Conservation (phyloP, 2,888 invertebrate genomes). For the Zygothrica quintamaculata region DNA sequence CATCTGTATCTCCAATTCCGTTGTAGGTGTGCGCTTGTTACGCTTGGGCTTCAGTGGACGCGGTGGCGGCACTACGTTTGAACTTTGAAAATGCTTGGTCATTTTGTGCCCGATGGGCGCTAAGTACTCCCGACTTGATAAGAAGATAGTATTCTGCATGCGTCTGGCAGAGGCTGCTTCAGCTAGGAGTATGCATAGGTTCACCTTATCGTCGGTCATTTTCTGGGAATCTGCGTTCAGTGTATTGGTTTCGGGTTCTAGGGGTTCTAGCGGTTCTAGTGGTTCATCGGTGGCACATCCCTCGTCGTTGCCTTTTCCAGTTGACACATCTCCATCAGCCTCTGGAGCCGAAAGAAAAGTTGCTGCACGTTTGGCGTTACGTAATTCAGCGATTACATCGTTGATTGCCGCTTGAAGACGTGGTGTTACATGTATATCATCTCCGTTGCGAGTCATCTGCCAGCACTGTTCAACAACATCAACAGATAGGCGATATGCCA, state of each 20-base stretch:
- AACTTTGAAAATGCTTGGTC: background rate
- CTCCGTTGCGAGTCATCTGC: constrained; percentile 19
- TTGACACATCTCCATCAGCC: background rate
- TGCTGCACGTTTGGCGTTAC: constrained; percentile 25
- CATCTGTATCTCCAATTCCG: too few species aligned
- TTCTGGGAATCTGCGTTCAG: too few species aligned
- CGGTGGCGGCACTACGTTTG: background rate
- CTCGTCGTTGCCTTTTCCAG: background rate
- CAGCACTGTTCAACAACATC: constrained; percentile 41
- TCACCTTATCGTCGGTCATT: background rate
- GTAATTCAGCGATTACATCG: constrained; percentile 39
- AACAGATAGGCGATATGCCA: constrained; percentile 21
- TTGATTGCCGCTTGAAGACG: constrained; percentile 48
- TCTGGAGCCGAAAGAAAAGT: background rate
- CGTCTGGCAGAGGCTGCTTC: constrained; percentile 20
- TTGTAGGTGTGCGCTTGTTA: background rate
- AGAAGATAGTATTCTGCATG: constrained; percentile 13
- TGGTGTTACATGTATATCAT: constrained; percentile 29
- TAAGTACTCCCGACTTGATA: constrained; percentile 16
- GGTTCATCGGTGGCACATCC: background rate
- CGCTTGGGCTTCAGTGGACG: constrained; percentile 20
- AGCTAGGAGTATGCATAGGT: constrained; percentile 18
- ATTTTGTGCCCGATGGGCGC: constrained; percentile 3
- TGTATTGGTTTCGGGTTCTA: background rate
- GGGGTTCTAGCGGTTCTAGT: background rate